Conservation (phyloP, 1,140 invertebrate species). For the Chlorops oryzae region DNA sequence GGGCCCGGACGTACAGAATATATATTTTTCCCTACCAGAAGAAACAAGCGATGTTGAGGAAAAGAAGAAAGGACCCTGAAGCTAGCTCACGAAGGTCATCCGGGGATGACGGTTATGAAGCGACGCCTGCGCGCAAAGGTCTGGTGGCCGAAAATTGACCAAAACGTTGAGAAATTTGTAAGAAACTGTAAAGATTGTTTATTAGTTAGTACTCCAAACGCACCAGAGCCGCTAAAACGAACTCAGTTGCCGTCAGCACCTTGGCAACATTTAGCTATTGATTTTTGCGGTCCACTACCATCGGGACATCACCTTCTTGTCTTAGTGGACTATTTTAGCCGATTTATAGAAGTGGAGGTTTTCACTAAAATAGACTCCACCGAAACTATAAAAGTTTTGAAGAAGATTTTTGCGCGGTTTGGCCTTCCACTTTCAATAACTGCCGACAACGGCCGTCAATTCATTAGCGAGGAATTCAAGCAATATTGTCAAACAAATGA, state of each 20-base stretch:
- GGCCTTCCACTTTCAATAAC: not conserved
- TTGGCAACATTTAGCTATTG: slow-evolving; percentile 29
- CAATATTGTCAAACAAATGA: too few relatives aligned
- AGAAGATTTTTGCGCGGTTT: slow-evolving; percentile 5
- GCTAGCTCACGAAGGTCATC: slow-evolving; percentile 36
- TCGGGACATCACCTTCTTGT: slow-evolving; percentile 24
- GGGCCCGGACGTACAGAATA: too few relatives aligned
- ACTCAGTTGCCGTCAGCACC: slow-evolving; percentile 21
- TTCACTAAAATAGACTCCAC: slow-evolving; percentile 22
- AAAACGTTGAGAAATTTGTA: slow-evolving; percentile 27
- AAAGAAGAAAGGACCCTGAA: slow-evolving; percentile 24
- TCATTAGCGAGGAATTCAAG: slow-evolving; percentile 22
- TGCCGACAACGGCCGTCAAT: slow-evolving; percentile 30
- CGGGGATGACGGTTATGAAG: slow-evolving; percentile 35
- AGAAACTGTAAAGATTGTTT: slow-evolving; percentile 25
- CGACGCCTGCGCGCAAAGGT: slow-evolving; percentile 35
- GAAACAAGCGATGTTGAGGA: slow-evolving; percentile 17
- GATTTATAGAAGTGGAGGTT: slow-evolving; percentile 19
- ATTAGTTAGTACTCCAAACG: slow-evolving; percentile 23
- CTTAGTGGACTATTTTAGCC: slow-evolving; percentile 21
- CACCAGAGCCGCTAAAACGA: slow-evolving; percentile 26
- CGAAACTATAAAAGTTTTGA: slow-evolving; percentile 7
- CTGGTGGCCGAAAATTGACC: slow-evolving; percentile 43
- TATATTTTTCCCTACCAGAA: too few relatives aligned
- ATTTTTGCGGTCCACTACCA: slow-evolving; percentile 28